Base-by-base conservation (phyloP, 2,888 invertebrate species). In the Chironomus riparius region DNA sequence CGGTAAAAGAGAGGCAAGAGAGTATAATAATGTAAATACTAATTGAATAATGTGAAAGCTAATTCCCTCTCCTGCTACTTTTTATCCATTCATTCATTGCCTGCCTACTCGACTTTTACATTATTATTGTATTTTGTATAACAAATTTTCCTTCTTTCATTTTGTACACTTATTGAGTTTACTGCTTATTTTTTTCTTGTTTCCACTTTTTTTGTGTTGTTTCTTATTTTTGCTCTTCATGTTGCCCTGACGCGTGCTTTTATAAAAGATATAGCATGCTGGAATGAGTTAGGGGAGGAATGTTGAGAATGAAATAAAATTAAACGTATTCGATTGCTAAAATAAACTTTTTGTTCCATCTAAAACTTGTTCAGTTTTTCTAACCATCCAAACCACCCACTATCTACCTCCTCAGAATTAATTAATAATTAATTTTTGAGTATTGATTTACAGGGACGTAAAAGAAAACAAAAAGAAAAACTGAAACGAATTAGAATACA, bases 1-100 rank as follows among this genome's bases (percentile, higher is more conserved):
- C 22, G 65, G 22, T 24, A 65, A 65, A 65, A 21, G 24, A 24
- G 74, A 28, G 72, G 62, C 48, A 74, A 61, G 38, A 74, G 74
- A 68, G 68, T 12, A 68, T 50, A 56, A 24, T 73, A 47, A 71
- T 74, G 74, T 74, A 68, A 68, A 74, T 61, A 74, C 68, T 74
- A 74, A 74, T 74, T 74, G 68, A 74, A 74, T 74, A 74, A 74
- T 74, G 74, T 48, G 74, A 74, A 68, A 74, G 74, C 47, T 74
- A 68, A 65, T 74, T 65, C 68, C n/a, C 47, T 62, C 62, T 21
- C 47, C 28, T 47, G n/a, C 50, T 56, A 15, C 56, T 56, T 15
- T 56, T 15, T 18, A 15, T 56, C 56, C 56, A 62, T 18, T 65
- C 38, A 38, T 38, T 38, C 38, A 38, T 38, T 38, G 38, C 38